These are phyloP conservation scores for Columba janthina DNA, from an alignment of 2,113 vertebrate genomes.

Conservation along the genomic window DNA sequence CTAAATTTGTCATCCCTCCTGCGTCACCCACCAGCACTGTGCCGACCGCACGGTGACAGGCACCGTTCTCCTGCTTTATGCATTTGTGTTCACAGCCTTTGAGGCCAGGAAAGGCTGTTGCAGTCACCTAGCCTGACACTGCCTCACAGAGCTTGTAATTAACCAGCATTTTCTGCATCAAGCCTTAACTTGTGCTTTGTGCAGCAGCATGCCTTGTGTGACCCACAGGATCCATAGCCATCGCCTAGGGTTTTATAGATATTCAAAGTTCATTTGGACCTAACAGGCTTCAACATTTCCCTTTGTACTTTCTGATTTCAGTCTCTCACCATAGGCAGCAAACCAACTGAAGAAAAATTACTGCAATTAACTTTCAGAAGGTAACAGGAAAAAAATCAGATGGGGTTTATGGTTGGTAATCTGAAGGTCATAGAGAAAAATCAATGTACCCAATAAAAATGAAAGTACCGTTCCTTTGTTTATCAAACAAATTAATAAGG, in stretches of 20 bases:
- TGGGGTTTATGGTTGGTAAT: neutral
- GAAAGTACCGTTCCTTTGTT: neutral
- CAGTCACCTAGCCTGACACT: neutral
- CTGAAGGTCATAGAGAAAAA: neutral
- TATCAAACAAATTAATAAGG: neutral
- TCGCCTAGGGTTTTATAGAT: accelerated
- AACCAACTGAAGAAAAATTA: neutral
- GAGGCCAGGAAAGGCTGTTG: neutral
- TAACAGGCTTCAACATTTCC: neutral
- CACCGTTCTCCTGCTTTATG: neutral
- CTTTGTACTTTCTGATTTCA: neutral
- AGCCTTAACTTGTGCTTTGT: neutral
- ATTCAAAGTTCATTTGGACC: neutral
- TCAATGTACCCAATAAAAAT: neutral
- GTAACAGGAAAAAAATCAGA: neutral
- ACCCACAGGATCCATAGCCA: neutral
- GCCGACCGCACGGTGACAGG: neutral
- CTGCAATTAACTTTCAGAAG: neutral
- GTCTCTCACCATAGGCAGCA: neutral
- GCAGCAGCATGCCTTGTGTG: neutral
- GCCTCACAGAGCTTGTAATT: neutral
- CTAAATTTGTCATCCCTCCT: neutral
- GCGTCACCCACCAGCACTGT: accelerated
- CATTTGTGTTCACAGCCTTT: neutral
- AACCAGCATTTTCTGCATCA: neutral